Evolutionary conservation across 2,888 invertebrate genomes (phyloP), one percentile per base, ranked within the genome.

Genomic region (Aplocera efformata): DNA sequence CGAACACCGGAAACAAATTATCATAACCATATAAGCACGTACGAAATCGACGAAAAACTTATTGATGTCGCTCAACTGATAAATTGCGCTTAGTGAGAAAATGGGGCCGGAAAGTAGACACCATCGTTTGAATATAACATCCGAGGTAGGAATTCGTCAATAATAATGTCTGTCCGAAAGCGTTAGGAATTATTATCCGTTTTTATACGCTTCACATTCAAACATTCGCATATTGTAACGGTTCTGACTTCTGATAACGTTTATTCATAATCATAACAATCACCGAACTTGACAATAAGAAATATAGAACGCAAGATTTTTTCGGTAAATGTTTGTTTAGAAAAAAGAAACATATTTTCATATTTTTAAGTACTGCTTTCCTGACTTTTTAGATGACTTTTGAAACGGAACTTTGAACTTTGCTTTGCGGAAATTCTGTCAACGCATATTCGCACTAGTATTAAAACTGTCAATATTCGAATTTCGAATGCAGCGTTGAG

Each of bases 1-100:
- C 63, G 53, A 63, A 74, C 75, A 80, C 85, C 88, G 88, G 88
- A 86, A 84, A 88, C 79, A 86, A 86, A 88, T 88, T 88, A 86
- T 85, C 88, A 86, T 88, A 83, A 67, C 88, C 88, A 83, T 88
- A 84, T 85, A 85, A 69, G 85, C 71, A 65, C 71, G 78, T 72
- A 79, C 67, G 69, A 77, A 84, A 85, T 79, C 63, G 69, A 77
- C 78, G 79, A 82, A 85, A 83, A 83, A 72, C 67, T 78, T 77
- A 85, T 85, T 80, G 79, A 84, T 81, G 84, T 75, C 79, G 75
- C 71, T 72, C 71, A 63, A 67, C 68, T 78, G 80, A 85, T 79
- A 81, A 81, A 84, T 85, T 73, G 79, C 73, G 76, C 74, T 79
- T 78, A 79, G 78, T 69, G 65, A 74, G 79, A 79, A 82, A 83